A percentile compares a stretch with the other conserved stretches of the same genome.
Conservation (phyloP, 92 coral and sea anemone species). For the Epizoanthus ramosus region DNA sequence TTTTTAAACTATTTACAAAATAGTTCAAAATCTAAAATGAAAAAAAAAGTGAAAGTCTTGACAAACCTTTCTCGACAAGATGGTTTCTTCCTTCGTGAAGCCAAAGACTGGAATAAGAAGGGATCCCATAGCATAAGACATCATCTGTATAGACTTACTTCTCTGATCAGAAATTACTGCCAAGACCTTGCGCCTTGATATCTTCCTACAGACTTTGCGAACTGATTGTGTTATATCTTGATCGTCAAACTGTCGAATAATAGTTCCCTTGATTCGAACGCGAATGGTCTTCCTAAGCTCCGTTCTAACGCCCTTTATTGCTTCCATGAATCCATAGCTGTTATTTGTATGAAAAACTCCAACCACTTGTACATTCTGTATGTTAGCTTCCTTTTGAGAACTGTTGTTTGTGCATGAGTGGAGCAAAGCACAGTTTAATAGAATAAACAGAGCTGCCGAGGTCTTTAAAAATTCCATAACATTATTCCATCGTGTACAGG, state of each 20-base stretch:
- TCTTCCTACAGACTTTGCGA: not conserved
- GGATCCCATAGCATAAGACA: not conserved
- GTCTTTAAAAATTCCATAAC: not conserved
- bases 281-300: not conserved
- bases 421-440: not conserved
- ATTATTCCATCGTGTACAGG: no score
- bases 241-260: not conserved
- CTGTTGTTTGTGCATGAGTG: not conserved
- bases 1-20: no score
- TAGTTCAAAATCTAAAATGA: no score
- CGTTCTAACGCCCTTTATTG: not conserved
- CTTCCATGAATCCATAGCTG: slow-evolving; percentile 7
- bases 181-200: not conserved
- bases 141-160: not conserved
- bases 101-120: not conserved
- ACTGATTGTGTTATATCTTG: not conserved
- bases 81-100: not conserved
- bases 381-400: not conserved
- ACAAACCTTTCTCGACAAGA: slow-evolving; percentile 21
- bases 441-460: not conserved
- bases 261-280: not conserved
- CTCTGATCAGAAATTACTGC: slow-evolving; percentile 6
- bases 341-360: not conserved
- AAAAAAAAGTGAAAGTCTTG: not conserved
- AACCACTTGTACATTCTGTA: not conserved